A percentile compares a stretch with the other conserved stretches of the same genome.
Evolutionary conservation across 2,797 vertebrate genomes (phyloP).

Genomic region (Lepus townsendii): DNA sequence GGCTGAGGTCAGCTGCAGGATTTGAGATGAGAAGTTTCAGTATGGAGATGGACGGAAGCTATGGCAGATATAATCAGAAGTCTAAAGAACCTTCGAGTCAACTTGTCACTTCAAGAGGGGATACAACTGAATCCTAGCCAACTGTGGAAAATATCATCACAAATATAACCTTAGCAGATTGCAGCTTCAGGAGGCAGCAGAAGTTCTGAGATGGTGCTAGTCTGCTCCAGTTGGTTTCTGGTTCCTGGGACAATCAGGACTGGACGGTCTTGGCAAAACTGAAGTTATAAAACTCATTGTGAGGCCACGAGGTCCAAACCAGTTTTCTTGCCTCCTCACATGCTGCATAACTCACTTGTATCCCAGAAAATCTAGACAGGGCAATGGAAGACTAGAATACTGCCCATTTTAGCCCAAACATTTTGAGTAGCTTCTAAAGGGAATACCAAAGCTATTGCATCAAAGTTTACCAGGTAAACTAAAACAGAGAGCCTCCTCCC

Average conservation of each 20-base stretch:
- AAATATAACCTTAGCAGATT: neutral
- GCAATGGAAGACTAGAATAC: neutral
- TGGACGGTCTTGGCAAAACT: neutral
- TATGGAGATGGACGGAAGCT: neutral
- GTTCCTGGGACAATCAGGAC: neutral
- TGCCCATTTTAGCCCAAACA: neutral
- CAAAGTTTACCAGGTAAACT: neutral
- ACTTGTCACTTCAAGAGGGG: neutral
- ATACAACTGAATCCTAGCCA: neutral
- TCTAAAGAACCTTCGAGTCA: neutral
- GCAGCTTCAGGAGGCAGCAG: neutral
- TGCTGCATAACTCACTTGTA: neutral
- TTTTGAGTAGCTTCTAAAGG: neutral
- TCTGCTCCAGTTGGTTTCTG: neutral
- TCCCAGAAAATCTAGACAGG: neutral
- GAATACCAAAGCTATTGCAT: neutral
- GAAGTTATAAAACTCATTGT: fast-evolving
- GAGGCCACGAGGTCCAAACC: neutral
- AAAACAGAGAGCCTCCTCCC: neutral
- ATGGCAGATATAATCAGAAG: neutral
- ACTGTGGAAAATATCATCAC: neutral
- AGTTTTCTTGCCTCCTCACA: neutral
- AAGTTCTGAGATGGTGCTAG: neutral
- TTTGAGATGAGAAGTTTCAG: neutral
- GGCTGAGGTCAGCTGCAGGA: neutral